Evolutionary conservation across 1,140 invertebrate genomes (phyloP).

Genomic region (Pararge aegeria): DNA sequence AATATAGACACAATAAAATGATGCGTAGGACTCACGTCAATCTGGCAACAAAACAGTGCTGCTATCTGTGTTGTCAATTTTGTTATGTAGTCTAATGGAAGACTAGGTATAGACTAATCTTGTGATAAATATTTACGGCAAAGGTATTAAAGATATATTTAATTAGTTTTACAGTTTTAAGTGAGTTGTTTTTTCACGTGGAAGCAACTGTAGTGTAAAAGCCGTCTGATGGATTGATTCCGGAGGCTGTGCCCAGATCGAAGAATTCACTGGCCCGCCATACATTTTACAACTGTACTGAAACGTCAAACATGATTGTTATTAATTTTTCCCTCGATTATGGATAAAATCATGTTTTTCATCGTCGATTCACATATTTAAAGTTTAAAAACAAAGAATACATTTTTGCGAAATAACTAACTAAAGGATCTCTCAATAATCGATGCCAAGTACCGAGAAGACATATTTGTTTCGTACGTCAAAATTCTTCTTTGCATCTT

Average conservation of each 20-base stretch:
- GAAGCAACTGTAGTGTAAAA: not conserved
- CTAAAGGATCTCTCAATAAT: conserved; percentile 11
- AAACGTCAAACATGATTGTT: conserved; percentile 73
- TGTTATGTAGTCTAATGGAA: conserved; percentile 75
- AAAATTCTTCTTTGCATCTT: conserved; percentile 28
- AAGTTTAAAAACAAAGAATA: not conserved
- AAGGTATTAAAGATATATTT: conserved; percentile 46
- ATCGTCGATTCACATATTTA: not conserved
- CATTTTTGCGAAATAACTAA: conserved; percentile 5
- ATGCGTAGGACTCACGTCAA: conserved; percentile 75
- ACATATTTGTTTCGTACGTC: conserved; percentile 50
- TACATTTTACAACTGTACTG: conserved; percentile 75
- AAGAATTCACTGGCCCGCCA: conserved; percentile 66
- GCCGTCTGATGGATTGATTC: not conserved
- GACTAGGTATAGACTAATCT: no score
- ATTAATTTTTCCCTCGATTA: conserved; percentile 38
- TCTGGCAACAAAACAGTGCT: conserved; percentile 79
- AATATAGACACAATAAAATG: conserved; percentile 50
- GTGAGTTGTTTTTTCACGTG: conserved; percentile 45
- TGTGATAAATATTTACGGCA: conserved; percentile 77
- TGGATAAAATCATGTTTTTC: conserved; percentile 11
- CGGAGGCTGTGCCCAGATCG: conserved; percentile 37
- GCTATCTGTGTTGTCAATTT: conserved; percentile 79
- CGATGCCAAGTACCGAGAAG: conserved; percentile 29
- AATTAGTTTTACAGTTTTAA: conserved; percentile 25